Conservation (phyloP, 2,888 invertebrate species). For the Chirona hameri region DNA sequence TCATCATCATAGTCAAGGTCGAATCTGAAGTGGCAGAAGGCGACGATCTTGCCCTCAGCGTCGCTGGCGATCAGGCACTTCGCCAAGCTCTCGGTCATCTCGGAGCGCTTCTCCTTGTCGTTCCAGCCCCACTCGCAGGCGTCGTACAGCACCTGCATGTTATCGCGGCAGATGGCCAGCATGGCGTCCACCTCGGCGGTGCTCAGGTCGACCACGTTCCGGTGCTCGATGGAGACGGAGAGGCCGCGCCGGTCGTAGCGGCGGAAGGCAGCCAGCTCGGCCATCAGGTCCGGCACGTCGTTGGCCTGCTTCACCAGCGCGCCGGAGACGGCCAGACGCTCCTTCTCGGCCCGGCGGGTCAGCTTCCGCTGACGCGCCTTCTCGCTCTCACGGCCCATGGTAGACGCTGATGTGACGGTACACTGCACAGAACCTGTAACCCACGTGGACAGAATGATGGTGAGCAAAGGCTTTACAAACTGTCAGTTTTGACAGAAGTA, state of each 20-base stretch:
- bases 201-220: conserved; percentile 55
- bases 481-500: too few relatives aligned
- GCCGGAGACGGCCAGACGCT: background rate
- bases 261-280: conserved; percentile 30
- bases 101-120: conserved; percentile 65
- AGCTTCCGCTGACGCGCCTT: background rate
- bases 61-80: conserved; percentile 67
- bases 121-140: conserved; percentile 69
- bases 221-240: conserved; percentile 51
- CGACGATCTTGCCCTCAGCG: conserved; percentile 55
- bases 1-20: conserved; percentile 73
- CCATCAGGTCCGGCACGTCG: conserved; percentile 29
- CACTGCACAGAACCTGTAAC: too few relatives aligned
- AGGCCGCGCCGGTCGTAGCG: conserved; percentile 13
- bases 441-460: too few relatives aligned
- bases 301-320: conserved; percentile 30
- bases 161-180: conserved; percentile 68
- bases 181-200: conserved; percentile 62
- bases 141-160: conserved; percentile 69
- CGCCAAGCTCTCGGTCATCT: conserved; percentile 67
- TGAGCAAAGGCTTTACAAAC: too few relatives aligned
- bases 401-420: too few relatives aligned
- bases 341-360: conserved; percentile 8
- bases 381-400: conserved; percentile 6
- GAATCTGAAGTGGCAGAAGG: conserved; percentile 77